Evolutionary conservation across 1,140 invertebrate species (phyloP), one percentile per base, ranked within the genome.

Genomic region (Drosophila baimaii): DNA sequence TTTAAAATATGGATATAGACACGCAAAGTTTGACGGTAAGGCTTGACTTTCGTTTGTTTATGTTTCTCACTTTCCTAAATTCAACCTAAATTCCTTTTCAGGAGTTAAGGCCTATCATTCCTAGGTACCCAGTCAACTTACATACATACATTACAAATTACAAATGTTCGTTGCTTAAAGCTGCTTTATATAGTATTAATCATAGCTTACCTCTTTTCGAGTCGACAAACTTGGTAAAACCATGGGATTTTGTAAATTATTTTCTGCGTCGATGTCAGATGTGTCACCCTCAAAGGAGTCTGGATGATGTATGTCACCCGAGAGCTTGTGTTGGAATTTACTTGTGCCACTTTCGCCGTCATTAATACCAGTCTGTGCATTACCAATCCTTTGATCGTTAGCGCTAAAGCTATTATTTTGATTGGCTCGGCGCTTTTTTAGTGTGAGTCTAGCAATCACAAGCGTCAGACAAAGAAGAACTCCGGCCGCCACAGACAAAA

Each of bases 281-380:
- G 95, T 95, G 78, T 95, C 94, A 76, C 95, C 95, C 47, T 93
- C 93, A 79, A 96, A 96, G 54, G 95, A 95, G 58, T 96, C 95
- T 3, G 95, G 94, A 29, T 95, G 92, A 35, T 95, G 92, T 54
- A 92, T 83, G 71, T 93, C 93, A 61, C 27, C 5, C 8, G 5
- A 27, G 8, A 7, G 5, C 5, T 93, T 93, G 21, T 93, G 91
- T 62, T 94, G 93, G 75, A 94, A 94, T 73, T 93, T 94, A 64
- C 73, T 51, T 29, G 35, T 47, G 15, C 65, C 72, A n/a, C 25
- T 35, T 15, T 31, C 52, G 12, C 51, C 62, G 7, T 51, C 66
- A 7, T 56, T 46, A 37, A 46, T 55, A 33, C 46, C 63, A 31
- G 64, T 44, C 59, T 75, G 71, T 5, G 47, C 56, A 25, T 79